Evolutionary conservation across 2,888 invertebrate genomes (phyloP).

Genomic region (Tenthredo livida): DNA sequence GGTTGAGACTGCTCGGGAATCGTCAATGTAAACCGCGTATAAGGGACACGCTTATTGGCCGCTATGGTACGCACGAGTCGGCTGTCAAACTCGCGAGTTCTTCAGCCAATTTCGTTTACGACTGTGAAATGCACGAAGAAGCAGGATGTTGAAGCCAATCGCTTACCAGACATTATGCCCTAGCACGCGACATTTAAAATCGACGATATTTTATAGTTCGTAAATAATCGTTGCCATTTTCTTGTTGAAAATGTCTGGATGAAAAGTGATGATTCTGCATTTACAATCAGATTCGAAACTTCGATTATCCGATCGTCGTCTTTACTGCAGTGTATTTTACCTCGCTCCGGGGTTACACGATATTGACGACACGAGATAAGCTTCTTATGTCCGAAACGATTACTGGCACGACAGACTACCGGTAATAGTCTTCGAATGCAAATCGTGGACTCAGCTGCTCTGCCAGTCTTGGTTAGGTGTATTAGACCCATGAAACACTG

Average conservation of each 20-base stretch:
- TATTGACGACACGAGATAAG: conserved; percentile 23
- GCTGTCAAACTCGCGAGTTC: conserved; percentile 23
- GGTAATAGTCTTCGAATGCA: conserved; percentile 30
- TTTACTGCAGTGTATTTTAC: neutral
- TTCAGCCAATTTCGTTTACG: conserved; percentile 30
- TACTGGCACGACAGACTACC: conserved; percentile 13
- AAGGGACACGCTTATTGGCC: conserved; percentile 46
- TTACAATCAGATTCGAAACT: neutral
- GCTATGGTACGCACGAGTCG: conserved; percentile 13
- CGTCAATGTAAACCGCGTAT: conserved; percentile 7
- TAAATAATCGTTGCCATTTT: neutral
- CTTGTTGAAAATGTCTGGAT: neutral
- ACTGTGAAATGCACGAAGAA: neutral
- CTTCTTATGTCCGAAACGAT: conserved; percentile 23
- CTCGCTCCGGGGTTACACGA: neutral
- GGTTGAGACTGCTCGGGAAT: conserved; percentile 49
- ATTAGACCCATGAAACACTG: conserved; percentile 5
- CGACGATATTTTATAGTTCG: neutral
- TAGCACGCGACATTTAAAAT: neutral
- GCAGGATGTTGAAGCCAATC: conserved; percentile 2
- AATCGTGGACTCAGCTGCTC: conserved; percentile 23
- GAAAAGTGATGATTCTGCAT: neutral
- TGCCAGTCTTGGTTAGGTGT: conserved; percentile 1
- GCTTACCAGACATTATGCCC: neutral
- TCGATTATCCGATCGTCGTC: neutral